Base-by-base conservation (phyloP, 2,888 invertebrate genomes). In the Buathra laborator region DNA sequence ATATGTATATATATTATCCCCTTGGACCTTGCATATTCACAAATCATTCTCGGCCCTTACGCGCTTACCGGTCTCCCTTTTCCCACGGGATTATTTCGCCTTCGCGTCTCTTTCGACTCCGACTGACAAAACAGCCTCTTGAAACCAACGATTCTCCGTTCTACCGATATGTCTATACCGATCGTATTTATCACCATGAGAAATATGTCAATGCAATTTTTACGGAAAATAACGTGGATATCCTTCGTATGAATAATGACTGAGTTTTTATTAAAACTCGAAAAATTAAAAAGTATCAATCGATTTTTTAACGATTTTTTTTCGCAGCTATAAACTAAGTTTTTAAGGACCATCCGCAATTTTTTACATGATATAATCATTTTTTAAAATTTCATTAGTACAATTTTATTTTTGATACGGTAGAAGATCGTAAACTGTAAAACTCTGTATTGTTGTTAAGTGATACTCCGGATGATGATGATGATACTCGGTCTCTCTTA, bases 11-110 rank as follows among this genome's bases (percentile, higher is more conserved):
- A 59, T 70, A 66, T 29, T 90, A 90, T 91, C 90, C 92, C 88
- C 92, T 91, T 90, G 91, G 91, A 91, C 91, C 92, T 93, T 93
- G 92, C 93, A 93, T 93, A 93, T 93, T 93, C 93, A 94, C 94
- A 93, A 93, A 94, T 94, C 94, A 94, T 94, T 93, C 91, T 90
- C 82, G 86, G 88, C 87, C 83, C 83, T 72, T 85, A 75, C 78
- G 87, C 89, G 89, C 88, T 86, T 86, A 88, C 88, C 88, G 91
- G 90, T 32, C 62, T 90, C 91, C 89, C 89, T 89, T 5, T 87
- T 89, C 89, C 90, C 90, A 81, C 79, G 92, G 91, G 90, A 90
- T 85, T 85, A 82, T 85, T 82, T 85, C 78, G 70, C 79, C 70
- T 70, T 75, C 75, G 62, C 70, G 79, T 80, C 75, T 83, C 37